Conservation (phyloP, 2,888 invertebrate species). For the Cerastoderma edule region DNA sequence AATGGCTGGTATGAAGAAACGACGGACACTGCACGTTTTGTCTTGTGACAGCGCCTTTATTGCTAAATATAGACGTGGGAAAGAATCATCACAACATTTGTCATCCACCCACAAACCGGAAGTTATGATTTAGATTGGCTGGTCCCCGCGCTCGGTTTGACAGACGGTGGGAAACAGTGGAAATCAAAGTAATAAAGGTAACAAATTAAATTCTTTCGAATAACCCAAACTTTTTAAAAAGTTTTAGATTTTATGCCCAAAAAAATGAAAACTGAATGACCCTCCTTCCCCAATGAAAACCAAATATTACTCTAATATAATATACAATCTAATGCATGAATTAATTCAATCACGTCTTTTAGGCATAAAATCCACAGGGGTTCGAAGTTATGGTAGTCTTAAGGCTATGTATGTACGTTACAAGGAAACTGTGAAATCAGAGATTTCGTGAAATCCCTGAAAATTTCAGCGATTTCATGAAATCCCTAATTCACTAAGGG, state of each 20-base stretch:
- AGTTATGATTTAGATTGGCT: constrained; percentile 12
- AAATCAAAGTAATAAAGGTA: constrained; percentile 1
- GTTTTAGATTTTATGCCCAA: not conserved
- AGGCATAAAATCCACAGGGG: too few relatives aligned
- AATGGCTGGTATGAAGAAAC: too few relatives aligned
- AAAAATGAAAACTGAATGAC: not conserved
- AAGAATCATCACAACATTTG: constrained; percentile 47
- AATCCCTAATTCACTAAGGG: too few relatives aligned
- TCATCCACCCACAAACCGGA: constrained; percentile 55
- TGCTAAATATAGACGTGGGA: constrained; percentile 7
- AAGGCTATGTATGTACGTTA: too few relatives aligned
- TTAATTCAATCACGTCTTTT: not conserved
- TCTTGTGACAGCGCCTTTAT: constrained; percentile 9
- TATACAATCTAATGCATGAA: not conserved
- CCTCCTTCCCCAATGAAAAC: not conserved
- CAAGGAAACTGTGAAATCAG: too few relatives aligned
- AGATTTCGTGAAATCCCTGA: too few relatives aligned
- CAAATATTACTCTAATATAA: not conserved
- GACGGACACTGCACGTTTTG: constrained; percentile 15
- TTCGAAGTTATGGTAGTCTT: too few relatives aligned
- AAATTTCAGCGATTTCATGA: too few relatives aligned
- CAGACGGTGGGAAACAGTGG: constrained; percentile 10
- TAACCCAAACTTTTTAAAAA: not conserved
- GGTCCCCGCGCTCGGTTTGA: not conserved
- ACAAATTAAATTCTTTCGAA: not conserved